These are phyloP conservation scores for Crioceris asparagi DNA, from an alignment of 2,888 invertebrate species.

Conservation along the genomic window DNA sequence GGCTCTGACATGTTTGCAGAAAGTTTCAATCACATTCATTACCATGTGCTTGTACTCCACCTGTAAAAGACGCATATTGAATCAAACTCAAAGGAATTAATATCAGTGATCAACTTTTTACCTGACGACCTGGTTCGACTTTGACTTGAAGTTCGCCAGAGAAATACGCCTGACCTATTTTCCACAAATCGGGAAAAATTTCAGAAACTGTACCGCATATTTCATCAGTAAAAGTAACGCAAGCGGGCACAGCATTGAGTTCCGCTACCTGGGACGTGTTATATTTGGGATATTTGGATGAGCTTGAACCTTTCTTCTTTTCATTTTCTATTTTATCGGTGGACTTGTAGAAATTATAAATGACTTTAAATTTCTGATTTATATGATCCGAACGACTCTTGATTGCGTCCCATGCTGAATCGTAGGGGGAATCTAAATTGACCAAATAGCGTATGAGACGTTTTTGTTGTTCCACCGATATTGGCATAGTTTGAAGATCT, in stretches of 20 bases:
- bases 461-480: slow-evolving; percentile 88
- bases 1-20: slow-evolving; percentile 60
- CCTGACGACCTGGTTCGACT: slow-evolving; percentile 55
- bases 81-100: background rate
- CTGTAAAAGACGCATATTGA: slow-evolving; percentile 7
- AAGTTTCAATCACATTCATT: slow-evolving; percentile 61
- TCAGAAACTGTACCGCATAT: slow-evolving; percentile 64
- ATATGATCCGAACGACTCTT: slow-evolving; percentile 73
- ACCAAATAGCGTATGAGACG: slow-evolving; percentile 78
- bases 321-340: slow-evolving; percentile 31
- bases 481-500: slow-evolving; percentile 82
- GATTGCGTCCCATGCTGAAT: slow-evolving; percentile 96
- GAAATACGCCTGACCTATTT: slow-evolving; percentile 89
- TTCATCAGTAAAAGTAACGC: slow-evolving; percentile 64
- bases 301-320: slow-evolving; percentile 21
- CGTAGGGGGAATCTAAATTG: slow-evolving; percentile 67
- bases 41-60: slow-evolving; percentile 57
- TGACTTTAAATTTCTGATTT: slow-evolving; percentile 51
- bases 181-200: slow-evolving; percentile 87
- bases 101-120: slow-evolving; percentile 6
- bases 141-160: slow-evolving; percentile 74
- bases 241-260: slow-evolving; percentile 46
- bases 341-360: slow-evolving; percentile 53
- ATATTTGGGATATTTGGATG: slow-evolving; percentile 34
- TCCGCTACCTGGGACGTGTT: slow-evolving; percentile 25